Conservation (phyloP, 2,113 vertebrate genomes). For the Hyla sarda region DNA sequence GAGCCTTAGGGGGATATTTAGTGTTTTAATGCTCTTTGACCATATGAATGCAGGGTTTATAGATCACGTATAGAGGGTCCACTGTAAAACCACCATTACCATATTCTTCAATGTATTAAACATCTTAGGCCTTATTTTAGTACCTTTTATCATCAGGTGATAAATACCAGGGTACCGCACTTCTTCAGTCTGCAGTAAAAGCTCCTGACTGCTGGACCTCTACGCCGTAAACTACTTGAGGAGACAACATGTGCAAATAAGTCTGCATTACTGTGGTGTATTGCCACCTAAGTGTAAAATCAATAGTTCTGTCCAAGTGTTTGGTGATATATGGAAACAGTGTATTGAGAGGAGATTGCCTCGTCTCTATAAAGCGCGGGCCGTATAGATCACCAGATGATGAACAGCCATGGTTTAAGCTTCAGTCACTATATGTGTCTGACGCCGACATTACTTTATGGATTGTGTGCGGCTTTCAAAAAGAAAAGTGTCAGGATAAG, state of each 20-base stretch:
- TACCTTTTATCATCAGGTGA: background rate
- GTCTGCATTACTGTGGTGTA: background rate
- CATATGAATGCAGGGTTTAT: background rate
- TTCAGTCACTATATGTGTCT: slow-evolving; percentile 13
- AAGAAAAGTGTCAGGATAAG: slow-evolving; percentile 18
- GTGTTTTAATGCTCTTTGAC: background rate
- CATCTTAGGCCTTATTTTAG: background rate
- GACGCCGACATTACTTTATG: background rate
- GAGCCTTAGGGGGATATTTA: background rate
- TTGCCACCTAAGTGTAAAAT: slow-evolving; percentile 37
- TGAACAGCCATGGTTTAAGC: background rate
- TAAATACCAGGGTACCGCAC: background rate
- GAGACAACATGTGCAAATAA: slow-evolving; percentile 29
- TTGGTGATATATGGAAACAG: slow-evolving; percentile 34
- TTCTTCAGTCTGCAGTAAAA: background rate
- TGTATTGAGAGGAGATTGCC: slow-evolving; percentile 21
- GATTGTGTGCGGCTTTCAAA: slow-evolving; percentile 17
- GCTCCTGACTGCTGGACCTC: too few relatives aligned
- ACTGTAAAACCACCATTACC: background rate
- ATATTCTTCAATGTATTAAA: background rate
- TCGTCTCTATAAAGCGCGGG: background rate
- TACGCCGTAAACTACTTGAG: background rate
- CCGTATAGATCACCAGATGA: slow-evolving; percentile 10
- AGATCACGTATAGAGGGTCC: background rate
- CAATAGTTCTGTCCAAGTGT: slow-evolving; percentile 22